Base-by-base conservation (phyloP, 1,140 invertebrate species). In the Harpegnathos saltator region DNA sequence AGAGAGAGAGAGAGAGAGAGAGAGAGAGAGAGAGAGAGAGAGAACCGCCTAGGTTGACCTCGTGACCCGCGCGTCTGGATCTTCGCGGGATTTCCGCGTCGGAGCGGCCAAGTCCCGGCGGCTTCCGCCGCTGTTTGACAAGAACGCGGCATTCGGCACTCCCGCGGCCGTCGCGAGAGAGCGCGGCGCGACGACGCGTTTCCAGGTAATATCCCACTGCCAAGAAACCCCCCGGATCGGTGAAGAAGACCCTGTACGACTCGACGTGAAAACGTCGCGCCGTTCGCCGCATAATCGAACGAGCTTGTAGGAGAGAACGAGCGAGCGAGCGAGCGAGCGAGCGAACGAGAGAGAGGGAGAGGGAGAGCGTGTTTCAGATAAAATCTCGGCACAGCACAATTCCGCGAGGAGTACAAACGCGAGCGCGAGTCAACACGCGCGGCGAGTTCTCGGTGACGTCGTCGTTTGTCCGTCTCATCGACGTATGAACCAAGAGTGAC, bases 211-310 rank as follows among this genome's bases (percentile, higher is more conserved):
- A 71, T 65, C 62, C 65, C 75, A 77, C 80, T 91, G 89, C 90
- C 89, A 92, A 92, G 91, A 92, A 93, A 91, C 91, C 62, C 73
- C 62, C 73, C 73, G 69, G 52, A 78, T 83, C 82, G 63, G 91
- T 90, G 87, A 91, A 90, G 87, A 91, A 90, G 89, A 66, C 38
- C 78, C 50, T 88, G 86, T 92, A 92, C 89, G 88, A 91, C 75
- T 89, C 92, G 89, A 93, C 91, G 91, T 89, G 90, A 94, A 93
- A 94, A 93, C 91, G 92, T 93, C 89, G 89, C 78, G 89, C 90
- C 87, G 86, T 78, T 84, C 50, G 38, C 56, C 26, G 65, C 54
- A 68, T 52, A 71, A 63, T 59, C 59, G 74, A 71, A 71, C 65
- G 22, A 44, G 50, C 59, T 84, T 48, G 69, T 68, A 74, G 38